Percentiles rank a stretch among this genome's conserved stretches.
Conservation (phyloP, 2,888 invertebrate genomes). For the Oxystoma pomonae region DNA sequence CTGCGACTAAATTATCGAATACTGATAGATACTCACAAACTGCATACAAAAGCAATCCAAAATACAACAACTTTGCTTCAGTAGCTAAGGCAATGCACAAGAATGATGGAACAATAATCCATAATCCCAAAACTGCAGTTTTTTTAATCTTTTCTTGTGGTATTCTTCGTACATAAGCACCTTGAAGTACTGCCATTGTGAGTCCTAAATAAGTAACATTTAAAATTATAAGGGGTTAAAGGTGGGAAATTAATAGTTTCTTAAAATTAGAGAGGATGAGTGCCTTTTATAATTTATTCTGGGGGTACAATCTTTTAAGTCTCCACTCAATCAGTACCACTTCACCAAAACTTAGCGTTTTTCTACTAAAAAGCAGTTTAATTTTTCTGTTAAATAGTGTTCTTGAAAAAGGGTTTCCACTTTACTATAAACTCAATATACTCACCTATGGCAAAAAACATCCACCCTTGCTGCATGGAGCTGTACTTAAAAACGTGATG, state of each 20-base stretch:
- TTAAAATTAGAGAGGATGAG: too few relatives aligned
- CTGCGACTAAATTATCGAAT: neutral
- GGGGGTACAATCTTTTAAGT: too few relatives aligned
- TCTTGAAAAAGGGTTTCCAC: too few relatives aligned
- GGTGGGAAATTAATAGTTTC: too few relatives aligned
- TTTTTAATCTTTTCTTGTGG: slow-evolving; percentile 66
- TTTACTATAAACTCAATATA: too few relatives aligned
- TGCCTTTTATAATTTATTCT: too few relatives aligned
- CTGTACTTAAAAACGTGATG: slow-evolving; percentile 87
- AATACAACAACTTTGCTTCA: slow-evolving; percentile 61
- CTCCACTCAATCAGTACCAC: too few relatives aligned
- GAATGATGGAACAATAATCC: slow-evolving; percentile 83
- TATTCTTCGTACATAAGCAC: slow-evolving; percentile 80
- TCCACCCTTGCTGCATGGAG: slow-evolving; percentile 96
- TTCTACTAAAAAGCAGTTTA: too few relatives aligned
- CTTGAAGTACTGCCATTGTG: slow-evolving; percentile 89
- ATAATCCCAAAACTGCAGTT: slow-evolving; percentile 71
- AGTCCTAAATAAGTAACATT: slow-evolving; percentile 49
- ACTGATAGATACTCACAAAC: slow-evolving; percentile 72
- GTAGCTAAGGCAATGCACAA: slow-evolving; percentile 74
- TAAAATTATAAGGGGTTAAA: too few relatives aligned
- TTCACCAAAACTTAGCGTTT: too few relatives aligned
- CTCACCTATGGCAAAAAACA: slow-evolving; percentile 90
- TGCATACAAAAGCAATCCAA: slow-evolving; percentile 83
- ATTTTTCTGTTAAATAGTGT: too few relatives aligned